Evolutionary conservation across 2,113 vertebrate species (phyloP), one percentile per base, ranked within the genome.

Genomic region (Ageneiosus marmoratus): DNA sequence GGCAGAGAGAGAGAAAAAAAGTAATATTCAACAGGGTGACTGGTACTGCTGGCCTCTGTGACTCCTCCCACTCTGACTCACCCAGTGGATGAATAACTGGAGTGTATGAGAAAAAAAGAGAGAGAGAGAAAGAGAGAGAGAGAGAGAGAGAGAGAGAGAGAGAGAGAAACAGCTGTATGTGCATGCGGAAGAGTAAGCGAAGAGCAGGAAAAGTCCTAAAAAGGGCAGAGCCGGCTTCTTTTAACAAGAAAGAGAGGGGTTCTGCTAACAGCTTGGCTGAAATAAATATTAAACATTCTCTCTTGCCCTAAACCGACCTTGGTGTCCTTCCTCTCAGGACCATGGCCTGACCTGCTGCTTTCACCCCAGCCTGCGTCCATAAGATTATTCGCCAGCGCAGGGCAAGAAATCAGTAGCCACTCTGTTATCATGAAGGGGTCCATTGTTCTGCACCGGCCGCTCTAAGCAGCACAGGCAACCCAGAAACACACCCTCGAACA

Each of bases 11-110:
- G 55, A 72, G 44, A 79, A 63, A 67, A 73, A 73, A 74, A 72
- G 76, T 37, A 56, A 82, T 41, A 88, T 85, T 89, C 90, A 87
- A 88, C 82, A 90, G 88, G 91, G 94, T 90, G 93, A 93, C 94
- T 94, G 94, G 94, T 93, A 94, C 93, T 87, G 93, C 89, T 89
- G 92, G 90, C 90, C 88, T 93, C 91, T 75, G 62, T 87, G 87
- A 89, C 93, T 88, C 93, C 94, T 87, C 94, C 94, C 93, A 91
- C 91, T 88, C 91, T 92, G 93, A 94, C 90, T 94, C 92, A 93
- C 89, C 88, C 88, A 84, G 89, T 88, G 89, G 91, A 94, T 93
- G 92, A 94, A 94, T 92, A 93, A 94, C 88, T 87, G 84, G 89
- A 86, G 74, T 80, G 91, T 62, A 89, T 44, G 84, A 3, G 37